These are phyloP conservation scores for Zaprionus ghesquierei DNA, from an alignment of 1,140 invertebrate species.

Conservation along the genomic window DNA sequence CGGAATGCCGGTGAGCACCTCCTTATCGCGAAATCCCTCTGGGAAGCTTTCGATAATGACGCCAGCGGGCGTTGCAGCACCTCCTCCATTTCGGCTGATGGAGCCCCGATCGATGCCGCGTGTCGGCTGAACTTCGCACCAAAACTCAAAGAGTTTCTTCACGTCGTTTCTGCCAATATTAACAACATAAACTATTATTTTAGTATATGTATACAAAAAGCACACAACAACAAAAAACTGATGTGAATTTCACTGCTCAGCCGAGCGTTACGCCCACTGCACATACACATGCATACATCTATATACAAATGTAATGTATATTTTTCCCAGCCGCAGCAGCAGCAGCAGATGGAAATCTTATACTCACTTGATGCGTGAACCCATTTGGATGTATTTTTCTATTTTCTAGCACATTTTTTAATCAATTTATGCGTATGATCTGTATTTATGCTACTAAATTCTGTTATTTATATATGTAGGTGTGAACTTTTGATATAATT, in stretches of 20 bases:
- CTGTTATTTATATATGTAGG: constrained; percentile 30
- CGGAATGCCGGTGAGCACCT: constrained; percentile 90
- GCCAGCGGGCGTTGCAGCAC: constrained; percentile 80
- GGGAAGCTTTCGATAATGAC: constrained; percentile 91
- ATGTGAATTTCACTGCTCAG: constrained; percentile 41
- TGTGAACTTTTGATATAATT: constrained; percentile 35
- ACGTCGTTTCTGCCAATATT: constrained; percentile 87
- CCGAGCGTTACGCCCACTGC: constrained; percentile 72
- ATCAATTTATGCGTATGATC: constrained; percentile 34
- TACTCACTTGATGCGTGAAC: constrained; percentile 80
- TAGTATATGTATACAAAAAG: neutral
- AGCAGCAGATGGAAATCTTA: constrained; percentile 39
- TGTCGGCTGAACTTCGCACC: constrained; percentile 88
- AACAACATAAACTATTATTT: constrained; percentile 20
- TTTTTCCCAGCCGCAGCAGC: constrained; percentile 6
- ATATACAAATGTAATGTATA: neutral
- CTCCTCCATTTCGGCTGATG: constrained; percentile 42
- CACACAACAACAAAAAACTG: neutral
- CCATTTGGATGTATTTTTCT: constrained; percentile 54
- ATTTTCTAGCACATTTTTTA: constrained; percentile 65
- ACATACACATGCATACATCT: constrained; percentile 1
- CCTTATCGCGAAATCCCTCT: constrained; percentile 87
- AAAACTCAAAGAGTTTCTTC: constrained; percentile 92
- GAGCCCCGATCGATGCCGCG: constrained; percentile 82
- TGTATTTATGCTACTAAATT: constrained; percentile 28